Conservation (phyloP, 2,888 invertebrate species). For the Hydrotaea cyrtoneurina region DNA sequence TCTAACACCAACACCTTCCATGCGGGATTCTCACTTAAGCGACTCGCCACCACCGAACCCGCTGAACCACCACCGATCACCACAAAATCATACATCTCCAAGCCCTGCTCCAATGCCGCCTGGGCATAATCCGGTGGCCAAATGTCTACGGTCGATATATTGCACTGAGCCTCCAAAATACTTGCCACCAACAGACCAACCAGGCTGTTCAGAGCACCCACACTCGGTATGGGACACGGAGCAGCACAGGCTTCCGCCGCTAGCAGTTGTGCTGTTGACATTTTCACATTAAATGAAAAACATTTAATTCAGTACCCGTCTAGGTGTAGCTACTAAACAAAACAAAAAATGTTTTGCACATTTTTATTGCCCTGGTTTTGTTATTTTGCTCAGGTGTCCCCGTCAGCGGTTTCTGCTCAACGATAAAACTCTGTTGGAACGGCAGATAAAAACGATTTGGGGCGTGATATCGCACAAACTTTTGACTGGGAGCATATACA, state of each 20-base stretch:
- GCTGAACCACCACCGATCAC: constrained; percentile 82
- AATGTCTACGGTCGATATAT: constrained; percentile 81
- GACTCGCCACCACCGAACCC: constrained; percentile 81
- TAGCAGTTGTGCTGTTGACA: not conserved
- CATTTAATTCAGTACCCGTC: not conserved
- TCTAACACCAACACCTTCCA: constrained; percentile 81
- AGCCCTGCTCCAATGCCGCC: constrained; percentile 73
- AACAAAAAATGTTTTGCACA: not conserved
- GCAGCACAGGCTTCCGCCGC: too few relatives aligned
- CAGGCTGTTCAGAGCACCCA: constrained; percentile 78
- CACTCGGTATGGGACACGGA: constrained; percentile 70
- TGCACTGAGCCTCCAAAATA: constrained; percentile 84
- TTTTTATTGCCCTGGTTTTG: not conserved
- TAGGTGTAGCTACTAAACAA: not conserved
- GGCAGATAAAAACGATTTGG: too few relatives aligned
- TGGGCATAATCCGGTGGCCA: constrained; percentile 83
- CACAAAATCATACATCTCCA: constrained; percentile 80
- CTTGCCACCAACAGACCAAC: constrained; percentile 83
- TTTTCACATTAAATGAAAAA: not conserved
- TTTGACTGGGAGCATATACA: too few relatives aligned
- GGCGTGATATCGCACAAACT: too few relatives aligned
- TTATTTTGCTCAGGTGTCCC: not conserved
- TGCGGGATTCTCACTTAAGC: constrained; percentile 80
- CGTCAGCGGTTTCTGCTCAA: not conserved
- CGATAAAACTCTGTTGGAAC: not conserved